Evolutionary conservation across 2,113 vertebrate genomes (phyloP).

Genomic region (Plecotus auritus): DNA sequence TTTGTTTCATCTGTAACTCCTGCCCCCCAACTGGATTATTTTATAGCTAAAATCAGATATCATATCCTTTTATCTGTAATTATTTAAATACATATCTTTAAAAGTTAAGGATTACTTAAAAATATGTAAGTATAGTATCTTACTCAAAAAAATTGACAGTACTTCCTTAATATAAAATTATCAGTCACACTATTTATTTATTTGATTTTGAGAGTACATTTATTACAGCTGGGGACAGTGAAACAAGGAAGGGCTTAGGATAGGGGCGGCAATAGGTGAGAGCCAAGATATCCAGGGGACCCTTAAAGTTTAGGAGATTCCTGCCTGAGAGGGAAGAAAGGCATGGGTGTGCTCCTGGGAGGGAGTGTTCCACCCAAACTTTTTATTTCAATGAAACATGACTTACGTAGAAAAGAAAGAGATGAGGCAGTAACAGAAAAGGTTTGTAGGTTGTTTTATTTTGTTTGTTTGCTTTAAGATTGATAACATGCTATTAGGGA

Average conservation of each 20-base stretch:
- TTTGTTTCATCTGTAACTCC: background rate
- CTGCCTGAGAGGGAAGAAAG: background rate
- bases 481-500: background rate
- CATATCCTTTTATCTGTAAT: background rate
- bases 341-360: background rate
- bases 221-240: background rate
- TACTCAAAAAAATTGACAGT: background rate
- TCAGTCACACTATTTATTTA: background rate
- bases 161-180: background rate
- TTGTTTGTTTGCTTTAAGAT: background rate
- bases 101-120: background rate
- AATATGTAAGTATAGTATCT: background rate
- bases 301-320: background rate
- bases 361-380: background rate
- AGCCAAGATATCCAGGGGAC: background rate
- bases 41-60: background rate
- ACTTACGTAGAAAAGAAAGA: background rate
- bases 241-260: background rate
- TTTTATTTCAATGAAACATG: background rate
- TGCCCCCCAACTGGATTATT: background rate
- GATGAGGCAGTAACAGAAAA: background rate
- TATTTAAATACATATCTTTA: background rate
- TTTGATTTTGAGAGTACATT: background rate
- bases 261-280: background rate
- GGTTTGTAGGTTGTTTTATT: background rate